Evolutionary conservation across 2,888 invertebrate species (phyloP).

Genomic region (Ormyrus pomaceus): DNA sequence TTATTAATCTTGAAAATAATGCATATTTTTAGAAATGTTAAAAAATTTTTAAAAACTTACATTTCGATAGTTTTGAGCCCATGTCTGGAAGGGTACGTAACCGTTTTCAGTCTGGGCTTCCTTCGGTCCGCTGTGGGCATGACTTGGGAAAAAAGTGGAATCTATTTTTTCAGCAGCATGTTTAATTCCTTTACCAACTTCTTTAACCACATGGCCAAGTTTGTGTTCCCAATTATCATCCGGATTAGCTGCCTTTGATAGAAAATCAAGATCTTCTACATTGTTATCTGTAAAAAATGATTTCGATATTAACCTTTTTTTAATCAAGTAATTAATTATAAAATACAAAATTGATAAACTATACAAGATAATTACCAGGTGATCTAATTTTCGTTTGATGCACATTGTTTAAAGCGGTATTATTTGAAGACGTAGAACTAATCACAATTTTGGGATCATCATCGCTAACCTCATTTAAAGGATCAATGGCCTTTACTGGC

Average conservation of each 20-base stretch:
- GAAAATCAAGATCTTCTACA: constrained; percentile 33
- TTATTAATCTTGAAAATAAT: neutral
- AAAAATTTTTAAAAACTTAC: neutral
- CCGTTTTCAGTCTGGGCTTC: neutral
- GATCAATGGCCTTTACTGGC: neutral
- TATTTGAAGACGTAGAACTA: neutral
- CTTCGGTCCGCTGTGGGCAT: neutral
- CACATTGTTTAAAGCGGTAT: neutral
- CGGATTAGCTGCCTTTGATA: constrained; percentile 48
- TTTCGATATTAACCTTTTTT: too few relatives aligned
- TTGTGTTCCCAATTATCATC: constrained; percentile 9
- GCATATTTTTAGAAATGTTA: neutral
- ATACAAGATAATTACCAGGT: constrained; percentile 23
- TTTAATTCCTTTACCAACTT: constrained; percentile 6
- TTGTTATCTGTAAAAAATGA: constrained; percentile 17
- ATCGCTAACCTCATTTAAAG: neutral
- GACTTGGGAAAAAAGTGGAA: neutral
- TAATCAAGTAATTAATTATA: too few relatives aligned
- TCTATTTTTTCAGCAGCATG: constrained; percentile 16
- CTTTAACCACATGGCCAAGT: constrained; percentile 2
- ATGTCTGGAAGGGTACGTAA: neutral
- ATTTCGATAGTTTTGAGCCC: neutral
- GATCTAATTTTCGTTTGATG: constrained; percentile 32
- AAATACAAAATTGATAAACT: too few relatives aligned
- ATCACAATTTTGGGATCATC: constrained; percentile 4